Percentiles rank a stretch among this genome's conserved stretches.
These are phyloP conservation scores for Drosophila paulistorum DNA, from an alignment of 1,140 invertebrate species.

Conservation along the genomic window DNA sequence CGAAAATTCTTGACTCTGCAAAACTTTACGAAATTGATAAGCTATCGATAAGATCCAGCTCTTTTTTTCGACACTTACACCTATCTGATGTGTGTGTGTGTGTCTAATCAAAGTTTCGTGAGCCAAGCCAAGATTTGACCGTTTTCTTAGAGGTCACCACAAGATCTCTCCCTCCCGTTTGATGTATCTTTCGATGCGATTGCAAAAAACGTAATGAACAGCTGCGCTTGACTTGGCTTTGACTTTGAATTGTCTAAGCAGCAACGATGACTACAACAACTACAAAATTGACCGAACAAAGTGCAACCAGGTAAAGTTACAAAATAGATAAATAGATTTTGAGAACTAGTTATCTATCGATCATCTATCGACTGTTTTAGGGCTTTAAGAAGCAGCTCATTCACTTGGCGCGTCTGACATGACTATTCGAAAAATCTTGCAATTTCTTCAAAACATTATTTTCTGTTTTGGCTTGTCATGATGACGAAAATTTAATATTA, in stretches of 20 bases:
- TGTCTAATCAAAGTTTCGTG: constrained; percentile 2
- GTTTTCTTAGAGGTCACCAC: constrained; percentile 42
- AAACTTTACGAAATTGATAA: constrained; percentile 24
- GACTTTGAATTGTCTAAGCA: constrained; percentile 63
- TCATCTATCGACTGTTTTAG: constrained; percentile 1
- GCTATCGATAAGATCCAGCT: constrained; percentile 28
- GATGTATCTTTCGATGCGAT: constrained; percentile 55
- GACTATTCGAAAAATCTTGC: not conserved
- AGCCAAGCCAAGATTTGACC: constrained; percentile 10
- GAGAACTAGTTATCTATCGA: constrained; percentile 1
- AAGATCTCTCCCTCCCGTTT: constrained; percentile 1
- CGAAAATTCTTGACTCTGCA: not conserved
- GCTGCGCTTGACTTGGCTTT: constrained; percentile 52
- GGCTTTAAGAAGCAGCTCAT: not conserved
- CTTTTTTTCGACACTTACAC: constrained; percentile 22
- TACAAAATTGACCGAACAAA: constrained; percentile 28
- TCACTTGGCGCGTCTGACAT: not conserved
- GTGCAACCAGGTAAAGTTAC: constrained; percentile 34
- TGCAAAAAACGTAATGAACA: constrained; percentile 61
- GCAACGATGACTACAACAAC: constrained; percentile 10
- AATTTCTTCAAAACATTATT: not conserved
- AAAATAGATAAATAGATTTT: too few species aligned
- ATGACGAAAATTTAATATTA: not conserved
- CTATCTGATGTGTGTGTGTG: not conserved
- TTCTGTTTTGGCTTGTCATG: not conserved